These are phyloP conservation scores for Cyrtorhinus lividipennis DNA, from an alignment of 1,140 invertebrate species.

Conservation along the genomic window DNA sequence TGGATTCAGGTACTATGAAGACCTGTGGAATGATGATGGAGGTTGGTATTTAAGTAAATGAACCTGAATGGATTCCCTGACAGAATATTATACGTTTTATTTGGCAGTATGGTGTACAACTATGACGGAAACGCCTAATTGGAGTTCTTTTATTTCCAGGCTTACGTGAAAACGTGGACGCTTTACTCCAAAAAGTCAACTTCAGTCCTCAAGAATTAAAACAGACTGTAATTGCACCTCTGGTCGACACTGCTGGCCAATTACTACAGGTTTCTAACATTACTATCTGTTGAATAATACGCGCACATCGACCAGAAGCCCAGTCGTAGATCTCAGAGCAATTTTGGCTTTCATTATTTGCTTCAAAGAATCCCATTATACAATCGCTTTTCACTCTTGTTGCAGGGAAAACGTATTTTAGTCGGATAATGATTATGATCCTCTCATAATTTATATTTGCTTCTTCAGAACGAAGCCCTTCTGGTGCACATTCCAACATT, in stretches of 20 bases:
- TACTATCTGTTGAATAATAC: too few relatives aligned
- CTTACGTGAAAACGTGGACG: background rate
- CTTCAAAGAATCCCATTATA: too few relatives aligned
- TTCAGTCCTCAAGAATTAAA: background rate
- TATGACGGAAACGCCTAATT: too few relatives aligned
- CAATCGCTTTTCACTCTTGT: too few relatives aligned
- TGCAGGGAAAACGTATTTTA: background rate
- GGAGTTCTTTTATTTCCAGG: background rate
- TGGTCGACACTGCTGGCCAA: background rate
- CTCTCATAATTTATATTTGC: background rate
- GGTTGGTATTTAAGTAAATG: too few relatives aligned
- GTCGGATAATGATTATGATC: background rate
- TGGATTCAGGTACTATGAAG: slow-evolving; percentile 13
- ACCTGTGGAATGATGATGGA: slow-evolving; percentile 1
- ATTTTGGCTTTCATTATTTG: too few relatives aligned
- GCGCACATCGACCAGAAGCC: too few relatives aligned
- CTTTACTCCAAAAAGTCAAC: background rate
- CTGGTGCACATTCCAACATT: slow-evolving; percentile 38
- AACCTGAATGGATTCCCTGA: too few relatives aligned
- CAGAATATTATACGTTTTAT: too few relatives aligned
- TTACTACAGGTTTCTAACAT: background rate
- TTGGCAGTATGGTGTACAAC: too few relatives aligned
- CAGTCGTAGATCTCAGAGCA: too few relatives aligned
- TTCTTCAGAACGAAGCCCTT: slow-evolving; percentile 11
- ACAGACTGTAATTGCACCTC: background rate